Evolutionary conservation across 2,888 invertebrate genomes (phyloP).

Genomic region (Ametastegia equiseti): DNA sequence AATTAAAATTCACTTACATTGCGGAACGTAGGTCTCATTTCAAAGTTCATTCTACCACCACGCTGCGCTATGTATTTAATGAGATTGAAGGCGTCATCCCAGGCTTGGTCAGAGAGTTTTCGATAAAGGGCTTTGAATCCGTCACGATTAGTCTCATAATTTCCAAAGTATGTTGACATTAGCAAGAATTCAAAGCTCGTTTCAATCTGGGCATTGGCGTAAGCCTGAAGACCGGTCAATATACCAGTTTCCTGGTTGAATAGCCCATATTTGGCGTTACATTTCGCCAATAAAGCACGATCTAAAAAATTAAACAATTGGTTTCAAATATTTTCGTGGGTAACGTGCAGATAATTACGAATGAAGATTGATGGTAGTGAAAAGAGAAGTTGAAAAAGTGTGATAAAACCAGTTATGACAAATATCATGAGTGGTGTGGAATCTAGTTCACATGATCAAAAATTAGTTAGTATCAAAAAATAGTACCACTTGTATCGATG

Average conservation of each 20-base stretch:
- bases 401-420: constrained; percentile 60
- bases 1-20: constrained; percentile 59
- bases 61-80: constrained; percentile 88
- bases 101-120: constrained; percentile 85
- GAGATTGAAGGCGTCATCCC: constrained; percentile 85
- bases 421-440: background rate
- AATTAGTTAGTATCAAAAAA: constrained; percentile 49
- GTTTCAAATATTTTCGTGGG: background rate
- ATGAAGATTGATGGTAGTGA: background rate
- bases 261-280: constrained; percentile 83
- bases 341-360: background rate
- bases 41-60: constrained; percentile 82
- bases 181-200: constrained; percentile 88
- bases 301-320: constrained; percentile 54
- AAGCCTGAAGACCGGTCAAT: constrained; percentile 77
- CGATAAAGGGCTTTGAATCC: constrained; percentile 88
- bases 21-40: too few species aligned
- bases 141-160: constrained; percentile 85
- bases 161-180: constrained; percentile 86
- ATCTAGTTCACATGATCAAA: background rate
- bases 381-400: constrained; percentile 39
- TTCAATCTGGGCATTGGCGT: constrained; percentile 82
- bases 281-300: constrained; percentile 71
- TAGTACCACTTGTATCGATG: constrained; percentile 71
- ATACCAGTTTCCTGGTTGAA: constrained; percentile 75